phyloP scores from a whole-genome alignment of 2,888 invertebrate genomes.

The Orthosia gothica region DNA sequence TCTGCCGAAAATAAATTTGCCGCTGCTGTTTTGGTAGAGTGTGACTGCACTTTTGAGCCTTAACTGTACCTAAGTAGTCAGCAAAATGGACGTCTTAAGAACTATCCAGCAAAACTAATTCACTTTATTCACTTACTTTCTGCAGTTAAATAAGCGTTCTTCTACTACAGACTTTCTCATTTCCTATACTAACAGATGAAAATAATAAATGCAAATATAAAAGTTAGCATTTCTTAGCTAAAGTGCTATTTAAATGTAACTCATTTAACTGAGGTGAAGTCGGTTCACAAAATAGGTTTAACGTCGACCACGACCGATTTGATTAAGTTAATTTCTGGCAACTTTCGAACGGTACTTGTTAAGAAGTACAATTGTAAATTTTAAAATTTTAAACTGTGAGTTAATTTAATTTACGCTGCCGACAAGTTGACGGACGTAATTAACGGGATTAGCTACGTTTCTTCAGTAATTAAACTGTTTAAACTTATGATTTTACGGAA shows the following conservation, averaged over 20 bases:
- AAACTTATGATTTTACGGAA: conserved; percentile 12
- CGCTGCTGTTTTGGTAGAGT: no score
- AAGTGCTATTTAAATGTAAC: conserved; percentile 82
- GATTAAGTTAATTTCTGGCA: conserved; percentile 86
- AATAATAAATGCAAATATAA: conserved; percentile 80
- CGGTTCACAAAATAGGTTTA: conserved; percentile 86
- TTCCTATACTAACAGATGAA: conserved; percentile 56
- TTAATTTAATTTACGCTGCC: conserved; percentile 69
- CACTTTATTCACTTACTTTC: conserved; percentile 28
- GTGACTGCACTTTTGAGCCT: no score
- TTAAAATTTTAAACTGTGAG: conserved; percentile 68
- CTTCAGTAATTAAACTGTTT: conserved; percentile 35
- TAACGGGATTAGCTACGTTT: conserved; percentile 43
- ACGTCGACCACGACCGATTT: conserved; percentile 84
- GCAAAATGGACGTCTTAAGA: conserved; percentile 21
- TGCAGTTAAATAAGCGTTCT: conserved; percentile 38
- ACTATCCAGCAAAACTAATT: conserved; percentile 29
- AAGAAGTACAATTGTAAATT: conserved; percentile 79
- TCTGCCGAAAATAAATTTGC: no score
- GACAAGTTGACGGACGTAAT: conserved; percentile 69
- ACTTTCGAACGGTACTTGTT: conserved; percentile 86
- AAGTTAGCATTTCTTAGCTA: conserved; percentile 80
- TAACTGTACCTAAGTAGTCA: background rate
- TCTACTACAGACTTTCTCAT: conserved; percentile 44
- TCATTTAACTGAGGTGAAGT: conserved; percentile 84